Conservation (phyloP, 2,113 vertebrate species). For the Rhabdornis inornatus region DNA sequence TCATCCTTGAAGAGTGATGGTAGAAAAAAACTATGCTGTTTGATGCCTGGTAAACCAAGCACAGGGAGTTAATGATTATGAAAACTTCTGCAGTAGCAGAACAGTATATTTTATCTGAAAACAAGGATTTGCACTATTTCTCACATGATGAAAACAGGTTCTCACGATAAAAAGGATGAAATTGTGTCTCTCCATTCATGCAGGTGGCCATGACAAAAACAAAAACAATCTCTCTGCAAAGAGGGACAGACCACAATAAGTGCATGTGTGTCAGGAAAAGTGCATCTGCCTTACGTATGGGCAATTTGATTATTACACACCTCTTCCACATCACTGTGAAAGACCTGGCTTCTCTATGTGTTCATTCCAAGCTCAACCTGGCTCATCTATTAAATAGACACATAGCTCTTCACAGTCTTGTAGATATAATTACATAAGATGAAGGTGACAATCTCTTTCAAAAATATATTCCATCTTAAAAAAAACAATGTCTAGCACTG, state of each 20-base stretch:
- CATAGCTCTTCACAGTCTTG: neutral
- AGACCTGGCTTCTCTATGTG: neutral
- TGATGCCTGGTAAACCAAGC: neutral
- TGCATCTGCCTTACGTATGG: neutral
- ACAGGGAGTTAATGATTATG: neutral
- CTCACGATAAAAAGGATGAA: neutral
- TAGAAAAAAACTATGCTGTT: neutral
- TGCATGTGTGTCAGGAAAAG: neutral
- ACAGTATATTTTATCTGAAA: neutral
- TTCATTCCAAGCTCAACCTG: neutral
- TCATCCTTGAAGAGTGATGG: neutral
- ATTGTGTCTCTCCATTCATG: neutral
- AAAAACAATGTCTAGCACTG: neutral
- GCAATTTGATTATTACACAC: neutral
- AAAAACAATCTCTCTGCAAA: neutral
- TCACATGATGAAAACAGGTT: neutral
- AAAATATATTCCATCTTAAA: neutral
- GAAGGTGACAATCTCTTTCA: neutral
- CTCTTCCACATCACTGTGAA: neutral
- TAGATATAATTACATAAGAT: neutral
- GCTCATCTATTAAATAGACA: neutral
- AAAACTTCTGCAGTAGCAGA: neutral
- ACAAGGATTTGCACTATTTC: neutral
- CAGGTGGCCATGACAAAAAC: neutral
- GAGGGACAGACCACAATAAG: neutral